A percentile compares a stretch with the other conserved stretches of the same genome.
phyloP scores from a whole-genome alignment of 2,113 vertebrate species.

The Festucalex cinctus region DNA sequence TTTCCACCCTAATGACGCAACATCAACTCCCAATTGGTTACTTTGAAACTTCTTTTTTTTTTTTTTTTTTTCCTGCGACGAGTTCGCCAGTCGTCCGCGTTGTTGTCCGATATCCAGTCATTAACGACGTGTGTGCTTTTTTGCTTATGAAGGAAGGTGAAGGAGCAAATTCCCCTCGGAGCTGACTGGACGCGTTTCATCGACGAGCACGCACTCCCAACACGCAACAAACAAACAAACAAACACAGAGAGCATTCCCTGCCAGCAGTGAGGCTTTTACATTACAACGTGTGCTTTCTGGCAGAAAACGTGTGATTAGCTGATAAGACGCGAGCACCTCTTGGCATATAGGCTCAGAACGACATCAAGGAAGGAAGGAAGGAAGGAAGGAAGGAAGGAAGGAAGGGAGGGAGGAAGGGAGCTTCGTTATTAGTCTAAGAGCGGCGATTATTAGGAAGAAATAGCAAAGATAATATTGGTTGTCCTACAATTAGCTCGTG shows the following conservation, averaged over 20 bases:
- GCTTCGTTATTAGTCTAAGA: slow-evolving; percentile 59
- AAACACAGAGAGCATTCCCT: slow-evolving; percentile 48
- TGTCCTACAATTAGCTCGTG: slow-evolving; percentile 71
- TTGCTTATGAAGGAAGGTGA: not conserved
- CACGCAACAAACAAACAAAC: slow-evolving; percentile 30
- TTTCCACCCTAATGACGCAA: not conserved
- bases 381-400: too few relatives aligned
- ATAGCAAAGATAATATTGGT: slow-evolving; percentile 75
- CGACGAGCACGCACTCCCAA: slow-evolving; percentile 9
- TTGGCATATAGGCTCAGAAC: slow-evolving; percentile 60
- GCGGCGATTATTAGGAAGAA: slow-evolving; percentile 59
- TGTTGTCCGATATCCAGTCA: not conserved
- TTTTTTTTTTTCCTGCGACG: too few relatives aligned
- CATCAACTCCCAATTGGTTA: not conserved
- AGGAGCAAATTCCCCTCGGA: not conserved
- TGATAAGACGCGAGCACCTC: slow-evolving; percentile 39
- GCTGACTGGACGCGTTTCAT: not conserved
- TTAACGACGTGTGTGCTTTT: not conserved
- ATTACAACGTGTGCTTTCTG: slow-evolving; percentile 71
- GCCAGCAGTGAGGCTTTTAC: slow-evolving; percentile 61
- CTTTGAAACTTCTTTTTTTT: not conserved
- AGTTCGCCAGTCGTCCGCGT: not conserved
- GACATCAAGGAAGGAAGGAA: slow-evolving; percentile 56
- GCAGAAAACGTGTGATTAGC: slow-evolving; percentile 37
- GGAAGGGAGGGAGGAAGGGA: slow-evolving; percentile 54